Percentiles rank a stretch among this genome's conserved stretches.
Conservation (phyloP, 2,113 vertebrate species). For the Maccullochella peelii region DNA sequence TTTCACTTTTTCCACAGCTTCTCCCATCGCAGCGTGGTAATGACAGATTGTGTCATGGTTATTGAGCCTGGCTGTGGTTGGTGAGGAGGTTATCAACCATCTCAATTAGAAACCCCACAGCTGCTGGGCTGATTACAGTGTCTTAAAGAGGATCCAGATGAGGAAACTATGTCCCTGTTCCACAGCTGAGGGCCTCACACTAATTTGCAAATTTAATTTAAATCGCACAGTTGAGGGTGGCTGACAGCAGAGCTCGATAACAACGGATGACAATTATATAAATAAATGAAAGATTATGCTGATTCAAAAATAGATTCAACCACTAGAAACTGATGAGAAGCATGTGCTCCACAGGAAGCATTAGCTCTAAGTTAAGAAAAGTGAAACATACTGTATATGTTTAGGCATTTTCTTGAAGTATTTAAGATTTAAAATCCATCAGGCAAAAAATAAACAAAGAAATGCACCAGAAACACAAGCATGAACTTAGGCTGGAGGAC, state of each 20-base stretch:
- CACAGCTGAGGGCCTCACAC: conserved; percentile 52
- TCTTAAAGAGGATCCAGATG: conserved; percentile 79
- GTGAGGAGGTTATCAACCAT: conserved; percentile 78
- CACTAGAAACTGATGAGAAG: conserved; percentile 45
- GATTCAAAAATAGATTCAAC: conserved; percentile 61
- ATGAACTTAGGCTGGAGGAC: not conserved
- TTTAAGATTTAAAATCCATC: conserved; percentile 2
- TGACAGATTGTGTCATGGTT: conserved; percentile 76
- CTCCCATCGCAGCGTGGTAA: conserved; percentile 62
- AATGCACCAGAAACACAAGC: conserved; percentile 5
- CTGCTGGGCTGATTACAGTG: conserved; percentile 74
- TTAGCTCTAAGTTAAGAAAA: conserved; percentile 4
- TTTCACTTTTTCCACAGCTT: conserved; percentile 70
- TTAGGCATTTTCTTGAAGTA: not conserved
- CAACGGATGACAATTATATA: conserved; percentile 65
- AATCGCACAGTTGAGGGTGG: conserved; percentile 60
- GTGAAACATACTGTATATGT: not conserved
- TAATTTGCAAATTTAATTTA: conserved; percentile 73
- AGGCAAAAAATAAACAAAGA: not conserved
- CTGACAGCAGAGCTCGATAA: conserved; percentile 67
- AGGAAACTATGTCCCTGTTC: conserved; percentile 64
- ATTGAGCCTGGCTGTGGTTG: conserved; percentile 71
- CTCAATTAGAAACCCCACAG: conserved; percentile 77
- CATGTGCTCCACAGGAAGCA: conserved; percentile 32
- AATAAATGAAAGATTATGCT: conserved; percentile 63